A percentile compares a stretch with the other conserved stretches of the same genome.
phyloP scores from a whole-genome alignment of 2,888 invertebrate genomes.

The Chydorus sphaericus region DNA sequence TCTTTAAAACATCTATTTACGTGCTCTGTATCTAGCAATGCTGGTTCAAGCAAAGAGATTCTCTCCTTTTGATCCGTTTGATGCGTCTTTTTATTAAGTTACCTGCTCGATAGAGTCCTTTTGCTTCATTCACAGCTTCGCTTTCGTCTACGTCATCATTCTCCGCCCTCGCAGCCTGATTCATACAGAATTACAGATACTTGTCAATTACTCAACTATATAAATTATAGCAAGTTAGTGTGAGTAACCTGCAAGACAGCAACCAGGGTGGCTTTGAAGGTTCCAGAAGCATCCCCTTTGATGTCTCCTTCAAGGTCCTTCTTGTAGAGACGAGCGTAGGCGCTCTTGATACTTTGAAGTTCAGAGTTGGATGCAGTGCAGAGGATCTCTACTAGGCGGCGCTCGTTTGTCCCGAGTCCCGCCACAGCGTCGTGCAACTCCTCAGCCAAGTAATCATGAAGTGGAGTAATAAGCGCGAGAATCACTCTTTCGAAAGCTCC shows the following conservation, averaged over 20 bases:
- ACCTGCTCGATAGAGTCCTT: too few species aligned
- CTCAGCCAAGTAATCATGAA: slow-evolving; percentile 31
- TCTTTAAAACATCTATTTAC: too few species aligned
- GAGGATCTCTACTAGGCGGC: slow-evolving; percentile 32
- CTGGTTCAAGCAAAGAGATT: too few species aligned
- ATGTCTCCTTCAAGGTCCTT: slow-evolving; percentile 30
- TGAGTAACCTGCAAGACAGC: slow-evolving; percentile 24
- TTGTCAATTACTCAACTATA: background rate
- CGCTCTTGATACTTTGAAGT: slow-evolving; percentile 22
- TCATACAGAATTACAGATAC: background rate
- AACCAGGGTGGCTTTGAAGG: slow-evolving; percentile 35
- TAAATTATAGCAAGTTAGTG: background rate
- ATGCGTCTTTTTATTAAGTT: too few species aligned
- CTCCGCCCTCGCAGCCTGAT: too few species aligned
- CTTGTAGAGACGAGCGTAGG: slow-evolving; percentile 24
- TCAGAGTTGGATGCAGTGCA: slow-evolving; percentile 31
- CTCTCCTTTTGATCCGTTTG: too few species aligned
- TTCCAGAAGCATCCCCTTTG: slow-evolving; percentile 34
- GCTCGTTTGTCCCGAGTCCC: slow-evolving; percentile 31
- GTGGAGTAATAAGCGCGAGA: slow-evolving; percentile 30
- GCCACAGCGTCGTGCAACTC: slow-evolving; percentile 32
- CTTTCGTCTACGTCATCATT: too few species aligned
- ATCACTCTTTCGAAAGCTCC: slow-evolving; percentile 33
- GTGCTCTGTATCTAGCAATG: too few species aligned
- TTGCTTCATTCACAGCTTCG: too few species aligned